A percentile compares a stretch with the other conserved stretches of the same genome.
Evolutionary conservation across 2,888 invertebrate genomes (phyloP).

Genomic region (Drosophila prostipennis): DNA sequence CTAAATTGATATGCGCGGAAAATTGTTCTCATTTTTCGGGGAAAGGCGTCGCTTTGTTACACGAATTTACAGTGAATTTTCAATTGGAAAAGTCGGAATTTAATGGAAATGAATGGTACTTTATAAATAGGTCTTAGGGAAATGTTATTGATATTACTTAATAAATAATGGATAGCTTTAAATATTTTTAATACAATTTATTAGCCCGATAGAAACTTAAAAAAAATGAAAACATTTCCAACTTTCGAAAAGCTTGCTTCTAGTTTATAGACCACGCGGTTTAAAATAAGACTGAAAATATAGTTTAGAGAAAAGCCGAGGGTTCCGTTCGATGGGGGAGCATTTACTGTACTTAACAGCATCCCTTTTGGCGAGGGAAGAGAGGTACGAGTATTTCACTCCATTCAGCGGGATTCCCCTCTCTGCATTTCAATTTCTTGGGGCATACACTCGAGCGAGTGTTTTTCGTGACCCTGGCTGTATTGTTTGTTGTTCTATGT

Average conservation of each 20-base stretch:
- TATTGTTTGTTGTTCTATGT: constrained; percentile 35
- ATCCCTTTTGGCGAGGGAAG: constrained; percentile 1
- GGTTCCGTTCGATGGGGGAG: neutral
- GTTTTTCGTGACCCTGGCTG: constrained; percentile 36
- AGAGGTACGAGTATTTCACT: neutral
- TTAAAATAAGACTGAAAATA: no score
- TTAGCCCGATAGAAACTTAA: no score
- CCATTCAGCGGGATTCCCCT: neutral
- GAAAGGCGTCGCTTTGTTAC: constrained; percentile 52
- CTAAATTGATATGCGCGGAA: constrained; percentile 66
- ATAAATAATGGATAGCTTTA: no score
- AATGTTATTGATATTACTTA: no score
- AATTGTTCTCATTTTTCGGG: constrained; percentile 54
- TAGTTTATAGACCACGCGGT: no score
- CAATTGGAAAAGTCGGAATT: neutral
- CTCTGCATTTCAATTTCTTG: constrained; percentile 28
- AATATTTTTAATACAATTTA: no score
- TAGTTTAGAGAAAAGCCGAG: neutral
- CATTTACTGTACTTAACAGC: constrained; percentile 8
- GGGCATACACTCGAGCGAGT: constrained; percentile 16
- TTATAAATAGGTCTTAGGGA: no score
- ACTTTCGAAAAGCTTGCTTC: no score
- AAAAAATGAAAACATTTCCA: no score
- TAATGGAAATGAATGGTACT: no score
- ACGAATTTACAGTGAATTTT: constrained; percentile 20